Base-by-base conservation (phyloP, 2,113 vertebrate species). In the Macrotus californicus region DNA sequence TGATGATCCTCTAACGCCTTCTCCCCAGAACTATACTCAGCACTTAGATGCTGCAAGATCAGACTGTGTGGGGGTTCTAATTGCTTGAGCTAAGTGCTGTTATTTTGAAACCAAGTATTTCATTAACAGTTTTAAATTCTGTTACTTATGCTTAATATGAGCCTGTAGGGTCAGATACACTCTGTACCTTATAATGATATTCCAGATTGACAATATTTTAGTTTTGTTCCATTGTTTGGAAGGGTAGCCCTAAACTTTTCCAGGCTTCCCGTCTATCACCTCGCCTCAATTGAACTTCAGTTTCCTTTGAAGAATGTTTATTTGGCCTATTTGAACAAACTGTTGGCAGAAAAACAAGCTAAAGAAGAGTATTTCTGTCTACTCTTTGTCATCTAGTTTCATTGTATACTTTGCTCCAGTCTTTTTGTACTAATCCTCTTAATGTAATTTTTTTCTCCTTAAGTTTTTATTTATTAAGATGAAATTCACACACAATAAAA, bases 51-150 rank as follows among this genome's bases (percentile, higher is more conserved):
- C 7, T 75, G 61, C 31, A 72, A 54, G 85, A 86, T 21, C 13
- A 87, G 21, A 67, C 1, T 12, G 4, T 87, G 3, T 89, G 24
- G 26, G 77, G 13, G n/a, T 5, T 88, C 36, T 56, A 59, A 61
- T 95, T 92, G 34, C 73, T 83, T 91, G 52, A 94, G 52, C 34
- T 80, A 90, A 93, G 69, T 90, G 43, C 36, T 90, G 1, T 80
- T 92, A 46, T 80, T 90, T 95, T 75, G n/a, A 77, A 89, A 82
- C 39, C 39, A 93, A 36, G 29, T 87, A 73, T 72, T 96, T 92
- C 36, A 59, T 80, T 66, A 76, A 82, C 46, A 46, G 39, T 96
- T 94, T 94, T 80, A 76, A 56, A 43, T 88, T 90, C 10, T 85
- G 10, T 93, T 90, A 54, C n/a, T 72, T 91, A 48, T 7, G 13